Base-by-base conservation (phyloP, 2,113 vertebrate genomes). In the Oreochromis niloticus region DNA sequence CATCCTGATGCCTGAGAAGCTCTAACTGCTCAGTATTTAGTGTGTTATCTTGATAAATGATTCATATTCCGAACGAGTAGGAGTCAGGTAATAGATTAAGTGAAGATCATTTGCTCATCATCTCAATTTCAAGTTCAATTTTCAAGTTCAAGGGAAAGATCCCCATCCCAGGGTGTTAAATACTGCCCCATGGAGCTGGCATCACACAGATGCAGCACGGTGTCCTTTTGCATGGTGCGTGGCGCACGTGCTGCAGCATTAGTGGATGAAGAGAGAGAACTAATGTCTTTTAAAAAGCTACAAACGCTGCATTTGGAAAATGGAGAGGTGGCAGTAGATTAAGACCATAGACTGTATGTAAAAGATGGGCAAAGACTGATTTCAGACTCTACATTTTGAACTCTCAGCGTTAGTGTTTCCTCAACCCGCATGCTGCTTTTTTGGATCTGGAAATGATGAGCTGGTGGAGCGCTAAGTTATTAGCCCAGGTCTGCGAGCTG, bases 371-470 rank as follows among this genome's bases (percentile, higher is more conserved):
- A 73, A 27, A 7, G 13, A 17, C 2, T 0, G 24, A 27, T 32
- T 75, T 4, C 43, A 27, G 41, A 75, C 41, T 46, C 68, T 6
- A 7, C 32, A 39, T 48, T 75, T 75, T 75, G 41, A 75, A 19
- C 2, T 27, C 43, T 75, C 43, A 19, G 24, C 0, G 0, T 48
- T 48, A 30, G 71, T 17, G 6, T 75, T 75, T 48, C 16, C 9
- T 16, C 9, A 9, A 6, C n/a, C 66, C 0, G 0, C 66, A 43
- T 24, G 7, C 0, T 10, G 39, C 22, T 73, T 27, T 46, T 73
- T 73, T 22, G 13, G 22, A 27, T 73, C 66, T 0, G 1, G 2
- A 46, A 46, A 24, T 27, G 39, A 46, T 16, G 22, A 73, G 39
- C 12, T n/a, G 34, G 19, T 41, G 11, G 19, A 41, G 19, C 10